Evolutionary conservation across 2,797 vertebrate genomes (phyloP).

Genomic region (Hydrophis major): DNA sequence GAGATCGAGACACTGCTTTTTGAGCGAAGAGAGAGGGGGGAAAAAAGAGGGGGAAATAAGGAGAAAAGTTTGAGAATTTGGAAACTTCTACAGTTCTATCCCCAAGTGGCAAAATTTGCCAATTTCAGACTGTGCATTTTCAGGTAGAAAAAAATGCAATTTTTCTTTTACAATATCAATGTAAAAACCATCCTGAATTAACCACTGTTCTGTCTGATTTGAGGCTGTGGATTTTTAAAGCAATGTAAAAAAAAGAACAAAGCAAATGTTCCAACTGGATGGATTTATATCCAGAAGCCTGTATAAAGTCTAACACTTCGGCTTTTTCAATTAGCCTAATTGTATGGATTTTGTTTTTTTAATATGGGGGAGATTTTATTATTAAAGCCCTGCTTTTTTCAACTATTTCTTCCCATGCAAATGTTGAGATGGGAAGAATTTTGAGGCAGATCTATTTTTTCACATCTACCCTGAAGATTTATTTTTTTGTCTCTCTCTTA

Average conservation of each 20-base stretch:
- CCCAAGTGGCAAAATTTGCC: neutral
- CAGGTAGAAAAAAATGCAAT: neutral
- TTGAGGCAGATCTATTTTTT: neutral
- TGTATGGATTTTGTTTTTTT: neutral
- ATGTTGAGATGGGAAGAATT: no score
- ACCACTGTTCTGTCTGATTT: neutral
- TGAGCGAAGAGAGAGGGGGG: neutral
- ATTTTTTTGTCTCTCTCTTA: neutral
- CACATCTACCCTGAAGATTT: neutral
- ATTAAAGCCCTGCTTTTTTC: neutral
- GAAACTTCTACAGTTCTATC: neutral
- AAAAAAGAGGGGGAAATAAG: neutral
- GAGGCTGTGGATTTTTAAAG: no score
- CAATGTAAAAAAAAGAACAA: neutral
- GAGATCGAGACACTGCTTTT: neutral
- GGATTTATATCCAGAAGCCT: no score
- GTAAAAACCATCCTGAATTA: neutral
- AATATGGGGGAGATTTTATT: neutral
- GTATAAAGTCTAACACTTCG: neutral
- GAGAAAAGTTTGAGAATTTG: neutral
- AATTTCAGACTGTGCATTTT: neutral
- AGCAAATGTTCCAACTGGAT: neutral
- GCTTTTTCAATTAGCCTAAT: neutral
- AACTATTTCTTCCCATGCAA: neutral
- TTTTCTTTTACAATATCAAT: neutral